Conservation (phyloP, 2,797 vertebrate species). For the Valencia hispanica region DNA sequence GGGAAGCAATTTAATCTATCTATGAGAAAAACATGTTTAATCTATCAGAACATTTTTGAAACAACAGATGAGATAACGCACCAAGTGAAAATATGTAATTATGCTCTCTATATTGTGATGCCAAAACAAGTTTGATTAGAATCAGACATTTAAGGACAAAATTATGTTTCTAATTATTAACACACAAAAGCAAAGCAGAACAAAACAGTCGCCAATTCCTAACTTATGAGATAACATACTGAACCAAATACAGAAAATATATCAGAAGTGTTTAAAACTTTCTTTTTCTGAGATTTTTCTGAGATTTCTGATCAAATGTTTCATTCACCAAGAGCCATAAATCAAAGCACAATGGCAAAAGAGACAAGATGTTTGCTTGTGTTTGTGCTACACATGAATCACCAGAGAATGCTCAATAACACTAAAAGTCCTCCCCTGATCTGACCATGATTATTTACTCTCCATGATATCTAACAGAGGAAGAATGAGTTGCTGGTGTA, state of each 20-base stretch:
- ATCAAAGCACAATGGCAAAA: not conserved
- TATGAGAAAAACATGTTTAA: slow-evolving; percentile 43
- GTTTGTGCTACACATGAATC: slow-evolving; percentile 57
- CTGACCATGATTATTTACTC: slow-evolving; percentile 59
- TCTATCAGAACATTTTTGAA: slow-evolving; percentile 25
- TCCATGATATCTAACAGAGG: slow-evolving; percentile 15
- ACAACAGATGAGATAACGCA: slow-evolving; percentile 58
- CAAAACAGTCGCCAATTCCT: not conserved
- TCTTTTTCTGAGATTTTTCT: too few species aligned
- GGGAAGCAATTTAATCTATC: slow-evolving; percentile 22
- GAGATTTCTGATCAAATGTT: slow-evolving; percentile 9
- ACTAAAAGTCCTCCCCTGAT: slow-evolving; percentile 76
- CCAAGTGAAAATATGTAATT: slow-evolving; percentile 26
- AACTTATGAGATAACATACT: not conserved
- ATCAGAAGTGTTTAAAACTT: not conserved
- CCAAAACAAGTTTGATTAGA: slow-evolving; percentile 23
- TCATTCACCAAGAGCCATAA: not conserved
- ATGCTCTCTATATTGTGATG: slow-evolving; percentile 21
- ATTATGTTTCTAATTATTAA: slow-evolving; percentile 19
- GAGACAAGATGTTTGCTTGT: slow-evolving; percentile 42
- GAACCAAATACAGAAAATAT: not conserved
- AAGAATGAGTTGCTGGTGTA: slow-evolving; percentile 18
- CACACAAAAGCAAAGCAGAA: slow-evolving; percentile 11
- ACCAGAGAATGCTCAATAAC: slow-evolving; percentile 75
- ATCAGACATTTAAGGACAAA: slow-evolving; percentile 16